Evolutionary conservation across 2,888 invertebrate genomes (phyloP), one percentile per base, ranked within the genome.

Genomic region (Syrphus vitripennis): DNA sequence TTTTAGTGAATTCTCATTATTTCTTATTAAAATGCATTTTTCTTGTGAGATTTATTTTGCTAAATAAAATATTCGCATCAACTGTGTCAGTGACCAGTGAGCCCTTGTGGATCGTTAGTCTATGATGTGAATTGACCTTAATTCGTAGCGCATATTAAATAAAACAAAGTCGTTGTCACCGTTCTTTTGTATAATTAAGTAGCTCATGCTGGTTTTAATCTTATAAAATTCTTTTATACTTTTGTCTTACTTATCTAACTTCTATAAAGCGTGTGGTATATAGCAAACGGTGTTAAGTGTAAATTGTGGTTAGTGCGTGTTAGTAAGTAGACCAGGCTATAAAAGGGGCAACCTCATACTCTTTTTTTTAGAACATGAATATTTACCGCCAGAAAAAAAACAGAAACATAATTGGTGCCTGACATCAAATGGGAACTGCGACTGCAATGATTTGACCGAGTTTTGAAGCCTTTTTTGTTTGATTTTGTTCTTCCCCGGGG

Each of bases 371-470:
- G 10, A 34, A 63, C 10, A 19, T 3, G 24, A 61, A 63, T 19
- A 48, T 31, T n/a, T 19, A 40, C 55, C 29, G 7, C 24, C 31
- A 75, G n/a, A 75, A 31, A 53, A 29, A n/a, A 26, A 16, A 21
- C n/a, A 53, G 63, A 61, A 79, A 55, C 57, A 65, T 75, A 80
- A 79, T 75, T 83, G 63, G 70, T 61, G 59, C 42, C 55, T 67
- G 59, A 67, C 48, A 10, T 40, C 3, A 3, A 9, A 24, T 7
- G 10, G 2, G 61, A 61, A 45, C 42, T 50, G 74, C 40, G 71
- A 42, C 34, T 67, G 71, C 48, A 34, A 50, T 76, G 59, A 84
- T 65, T 84, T 84, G 83, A 67, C 83, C 80, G 70, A 84, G 75
- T 84, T 80, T 50, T 29, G 12, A 34, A 34, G n/a, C 53, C 3